These are phyloP conservation scores for Scaptomyza hsui DNA, from an alignment of 1,140 invertebrate species.

Conservation along the genomic window DNA sequence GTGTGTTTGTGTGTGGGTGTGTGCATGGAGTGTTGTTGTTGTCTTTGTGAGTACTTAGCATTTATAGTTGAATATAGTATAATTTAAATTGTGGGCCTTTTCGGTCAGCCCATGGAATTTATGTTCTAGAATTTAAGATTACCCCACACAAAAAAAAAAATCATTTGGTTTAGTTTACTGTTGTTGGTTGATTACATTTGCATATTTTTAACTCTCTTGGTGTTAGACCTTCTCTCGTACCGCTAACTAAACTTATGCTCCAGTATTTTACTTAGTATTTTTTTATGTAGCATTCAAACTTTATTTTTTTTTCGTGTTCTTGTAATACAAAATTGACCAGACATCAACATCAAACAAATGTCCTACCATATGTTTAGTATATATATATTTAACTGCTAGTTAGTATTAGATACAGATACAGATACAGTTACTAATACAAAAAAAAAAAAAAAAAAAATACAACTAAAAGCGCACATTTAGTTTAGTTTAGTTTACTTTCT, in stretches of 20 bases:
- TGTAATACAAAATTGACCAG: slow-evolving; percentile 70
- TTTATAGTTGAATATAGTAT: slow-evolving; percentile 34
- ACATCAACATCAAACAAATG: slow-evolving; percentile 72
- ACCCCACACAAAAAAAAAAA: slow-evolving; percentile 24
- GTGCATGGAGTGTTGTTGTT: not conserved
- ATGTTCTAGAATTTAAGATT: slow-evolving; percentile 39
- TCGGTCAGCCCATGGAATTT: slow-evolving; percentile 13
- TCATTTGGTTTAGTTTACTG: slow-evolving; percentile 27
- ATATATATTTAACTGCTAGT: slow-evolving; percentile 57
- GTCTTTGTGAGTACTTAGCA: slow-evolving; percentile 14
- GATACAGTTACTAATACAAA: slow-evolving; percentile 34
- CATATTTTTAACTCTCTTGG: slow-evolving; percentile 43
- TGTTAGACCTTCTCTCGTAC: slow-evolving; percentile 66
- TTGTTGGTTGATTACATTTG: slow-evolving; percentile 63
- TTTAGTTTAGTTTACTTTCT: slow-evolving; percentile 4
- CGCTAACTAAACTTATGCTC: slow-evolving; percentile 51
- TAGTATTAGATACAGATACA: slow-evolving; percentile 74
- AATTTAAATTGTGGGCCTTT: slow-evolving; percentile 11
- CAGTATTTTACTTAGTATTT: slow-evolving; percentile 3
- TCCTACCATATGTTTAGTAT: slow-evolving; percentile 36
- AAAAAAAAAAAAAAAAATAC: slow-evolving; percentile 57
- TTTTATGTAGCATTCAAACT: not conserved
- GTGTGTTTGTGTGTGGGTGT: slow-evolving; percentile 17
- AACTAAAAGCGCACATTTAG: slow-evolving; percentile 57
- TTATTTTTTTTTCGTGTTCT: slow-evolving; percentile 3